These are phyloP conservation scores for Eugnorisma glareosa DNA, from an alignment of 2,888 invertebrate species.

Conservation along the genomic window DNA sequence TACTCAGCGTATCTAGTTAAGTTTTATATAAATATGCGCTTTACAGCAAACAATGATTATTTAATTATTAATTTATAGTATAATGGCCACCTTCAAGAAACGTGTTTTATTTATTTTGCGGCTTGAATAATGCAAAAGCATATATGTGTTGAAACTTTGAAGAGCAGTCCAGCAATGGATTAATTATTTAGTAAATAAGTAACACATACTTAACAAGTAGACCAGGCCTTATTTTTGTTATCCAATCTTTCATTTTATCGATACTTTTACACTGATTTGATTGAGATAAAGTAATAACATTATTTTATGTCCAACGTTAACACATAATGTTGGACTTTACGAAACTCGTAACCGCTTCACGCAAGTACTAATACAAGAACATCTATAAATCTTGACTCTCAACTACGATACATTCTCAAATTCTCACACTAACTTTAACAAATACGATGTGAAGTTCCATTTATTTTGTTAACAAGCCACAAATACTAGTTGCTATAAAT, in stretches of 20 bases:
- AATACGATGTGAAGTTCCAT: constrained; percentile 62
- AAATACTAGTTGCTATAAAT: constrained; percentile 55
- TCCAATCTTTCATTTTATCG: background rate
- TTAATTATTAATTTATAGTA: constrained; percentile 11
- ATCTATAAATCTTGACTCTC: constrained; percentile 70
- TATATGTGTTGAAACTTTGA: background rate
- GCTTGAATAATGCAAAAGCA: background rate
- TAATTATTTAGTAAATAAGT: background rate
- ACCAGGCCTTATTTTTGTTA: background rate
- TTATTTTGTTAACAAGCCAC: constrained; percentile 62
- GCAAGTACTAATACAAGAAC: constrained; percentile 64
- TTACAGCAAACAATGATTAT: background rate
- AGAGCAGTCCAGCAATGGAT: background rate
- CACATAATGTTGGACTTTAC: constrained; percentile 57
- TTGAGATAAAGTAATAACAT: constrained; percentile 31
- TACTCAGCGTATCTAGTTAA: constrained; percentile 5
- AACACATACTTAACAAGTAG: background rate
- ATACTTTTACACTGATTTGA: constrained; percentile 34
- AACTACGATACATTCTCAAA: constrained; percentile 67
- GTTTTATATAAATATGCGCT: background rate
- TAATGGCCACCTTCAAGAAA: background rate
- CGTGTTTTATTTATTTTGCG: constrained; percentile 8
- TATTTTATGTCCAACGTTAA: constrained; percentile 46
- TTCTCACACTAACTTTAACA: constrained; percentile 63
- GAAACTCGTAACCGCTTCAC: constrained; percentile 67